Evolutionary conservation across 1,140 invertebrate genomes (phyloP).

Genomic region (Leptestheria dahalacensis): DNA sequence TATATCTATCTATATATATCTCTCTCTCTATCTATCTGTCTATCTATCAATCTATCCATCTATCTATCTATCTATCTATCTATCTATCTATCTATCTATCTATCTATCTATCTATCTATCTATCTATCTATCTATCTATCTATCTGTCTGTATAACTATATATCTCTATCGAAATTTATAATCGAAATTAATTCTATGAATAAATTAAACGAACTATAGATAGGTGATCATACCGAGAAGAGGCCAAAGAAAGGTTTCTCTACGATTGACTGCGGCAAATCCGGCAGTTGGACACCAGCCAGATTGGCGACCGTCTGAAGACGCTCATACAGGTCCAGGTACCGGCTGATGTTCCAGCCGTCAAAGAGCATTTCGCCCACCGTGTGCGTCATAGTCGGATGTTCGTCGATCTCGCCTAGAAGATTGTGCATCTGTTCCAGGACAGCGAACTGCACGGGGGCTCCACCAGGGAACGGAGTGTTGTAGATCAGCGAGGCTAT

Average conservation of each 20-base stretch:
- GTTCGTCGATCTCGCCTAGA: not conserved
- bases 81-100: too few relatives aligned
- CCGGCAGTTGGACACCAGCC: not conserved
- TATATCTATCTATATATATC: too few relatives aligned
- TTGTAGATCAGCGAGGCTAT: not conserved
- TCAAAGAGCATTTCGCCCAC: conserved; percentile 12
- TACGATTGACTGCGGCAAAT: not conserved
- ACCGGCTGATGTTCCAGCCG: conserved; percentile 13
- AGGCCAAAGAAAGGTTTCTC: conserved; percentile 14
- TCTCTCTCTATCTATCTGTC: too few relatives aligned
- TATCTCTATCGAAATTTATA: too few relatives aligned
- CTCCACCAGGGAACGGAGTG: not conserved
- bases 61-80: too few relatives aligned
- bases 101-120: too few relatives aligned
- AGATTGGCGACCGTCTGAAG: not conserved
- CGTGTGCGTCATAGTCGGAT: conserved; percentile 9
- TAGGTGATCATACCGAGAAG: too few relatives aligned
- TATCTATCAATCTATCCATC: too few relatives aligned
- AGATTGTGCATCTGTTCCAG: conserved; percentile 4
- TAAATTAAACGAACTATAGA: not conserved
- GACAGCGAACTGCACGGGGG: not conserved
- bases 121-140: too few relatives aligned
- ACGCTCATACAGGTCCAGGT: conserved; percentile 3
- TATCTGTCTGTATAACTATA: too few relatives aligned
- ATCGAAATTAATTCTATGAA: too few relatives aligned